These are phyloP conservation scores for Corythucha ciliata DNA, from an alignment of 2,888 invertebrate genomes.

Conservation along the genomic window DNA sequence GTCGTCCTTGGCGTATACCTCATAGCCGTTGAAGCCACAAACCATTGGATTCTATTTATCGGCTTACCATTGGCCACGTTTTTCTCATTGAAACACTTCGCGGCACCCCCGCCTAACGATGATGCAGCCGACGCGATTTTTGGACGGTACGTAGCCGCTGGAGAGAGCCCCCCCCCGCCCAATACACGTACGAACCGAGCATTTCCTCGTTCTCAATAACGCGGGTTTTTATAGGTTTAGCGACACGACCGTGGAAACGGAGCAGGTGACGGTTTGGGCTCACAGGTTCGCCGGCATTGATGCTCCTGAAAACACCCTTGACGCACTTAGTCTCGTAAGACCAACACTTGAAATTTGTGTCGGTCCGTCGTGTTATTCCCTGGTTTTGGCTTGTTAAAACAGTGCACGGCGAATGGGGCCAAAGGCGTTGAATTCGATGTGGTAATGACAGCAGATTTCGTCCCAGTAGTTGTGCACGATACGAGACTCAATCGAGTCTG, in stretches of 20 bases:
- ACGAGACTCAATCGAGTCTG: conserved; percentile 57
- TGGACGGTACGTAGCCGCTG: conserved; percentile 10
- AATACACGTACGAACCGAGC: conserved; percentile 4
- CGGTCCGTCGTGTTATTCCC: too few relatives aligned
- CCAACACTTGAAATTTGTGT: too few relatives aligned
- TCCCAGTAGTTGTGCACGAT: conserved; percentile 69
- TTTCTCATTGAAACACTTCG: conserved; percentile 22
- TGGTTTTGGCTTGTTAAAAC: too few relatives aligned
- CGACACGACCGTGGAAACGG: neutral
- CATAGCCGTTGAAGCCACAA: conserved; percentile 29
- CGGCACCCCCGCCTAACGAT: conserved; percentile 24
- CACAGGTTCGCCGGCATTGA: conserved; percentile 67
- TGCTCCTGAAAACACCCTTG: conserved; percentile 70
- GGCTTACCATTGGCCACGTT: conserved; percentile 24
- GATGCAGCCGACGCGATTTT: conserved; percentile 20
- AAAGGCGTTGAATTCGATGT: conserved; percentile 70
- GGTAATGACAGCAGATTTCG: conserved; percentile 59
- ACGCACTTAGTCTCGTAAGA: conserved; percentile 58
- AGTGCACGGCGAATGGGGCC: conserved; percentile 64
- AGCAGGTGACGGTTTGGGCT: conserved; percentile 41
- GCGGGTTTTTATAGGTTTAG: neutral
- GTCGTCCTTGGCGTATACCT: conserved; percentile 21
- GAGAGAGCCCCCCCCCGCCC: neutral
- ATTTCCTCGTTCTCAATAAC: too few relatives aligned
- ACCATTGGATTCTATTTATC: conserved; percentile 19